Evolutionary conservation across 2,797 vertebrate species (phyloP).

Genomic region (Knipowitschia caucasica): DNA sequence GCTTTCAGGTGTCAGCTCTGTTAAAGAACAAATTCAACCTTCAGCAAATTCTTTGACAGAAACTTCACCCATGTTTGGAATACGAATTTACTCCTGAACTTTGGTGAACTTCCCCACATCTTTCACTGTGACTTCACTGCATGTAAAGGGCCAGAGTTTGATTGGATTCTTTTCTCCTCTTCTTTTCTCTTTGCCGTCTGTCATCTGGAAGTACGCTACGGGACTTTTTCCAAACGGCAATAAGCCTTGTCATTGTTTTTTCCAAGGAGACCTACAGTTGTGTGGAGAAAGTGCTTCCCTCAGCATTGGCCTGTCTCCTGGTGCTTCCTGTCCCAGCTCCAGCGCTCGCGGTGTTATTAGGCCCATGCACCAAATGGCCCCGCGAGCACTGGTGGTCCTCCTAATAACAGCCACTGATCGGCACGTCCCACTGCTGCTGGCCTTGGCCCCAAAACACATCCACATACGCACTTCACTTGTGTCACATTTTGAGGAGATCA

Average conservation of each 20-base stretch:
- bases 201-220: constrained; percentile 60
- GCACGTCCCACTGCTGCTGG: constrained; percentile 77
- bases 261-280: constrained; percentile 51
- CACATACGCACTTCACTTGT: constrained; percentile 43
- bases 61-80: background rate
- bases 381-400: constrained; percentile 81
- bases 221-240: constrained; percentile 74
- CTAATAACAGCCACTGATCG: constrained; percentile 81
- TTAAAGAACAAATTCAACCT: background rate
- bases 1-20: background rate
- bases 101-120: background rate
- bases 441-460: constrained; percentile 78
- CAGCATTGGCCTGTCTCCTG: constrained; percentile 86
- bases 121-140: background rate
- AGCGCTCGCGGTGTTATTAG: constrained; percentile 79
- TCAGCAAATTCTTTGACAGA: background rate
- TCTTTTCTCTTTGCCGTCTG: constrained; percentile 19
- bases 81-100: background rate
- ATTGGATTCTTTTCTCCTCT: constrained; percentile 13
- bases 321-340: constrained; percentile 85
- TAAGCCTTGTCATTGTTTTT: constrained; percentile 75
- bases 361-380: constrained; percentile 79
- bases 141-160: background rate
- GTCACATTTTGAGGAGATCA: background rate
- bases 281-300: constrained; percentile 79